Base-by-base conservation (phyloP, 2,113 vertebrate species). In the Eudorcas thomsonii region DNA sequence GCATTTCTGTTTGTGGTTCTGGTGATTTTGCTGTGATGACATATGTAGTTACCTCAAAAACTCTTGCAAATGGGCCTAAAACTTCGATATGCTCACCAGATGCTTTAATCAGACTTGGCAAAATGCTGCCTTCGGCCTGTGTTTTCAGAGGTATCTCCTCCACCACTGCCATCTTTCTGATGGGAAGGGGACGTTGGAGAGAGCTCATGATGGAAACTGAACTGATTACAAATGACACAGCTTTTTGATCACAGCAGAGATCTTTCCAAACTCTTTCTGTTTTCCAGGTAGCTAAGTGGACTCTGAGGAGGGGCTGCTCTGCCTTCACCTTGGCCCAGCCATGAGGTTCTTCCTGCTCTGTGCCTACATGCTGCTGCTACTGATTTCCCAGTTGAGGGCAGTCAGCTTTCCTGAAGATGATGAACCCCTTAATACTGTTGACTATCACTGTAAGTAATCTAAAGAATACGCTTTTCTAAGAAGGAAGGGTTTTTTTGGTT, bases 341-440 rank as follows among this genome's bases (percentile, higher is more conserved):
- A 99, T 99, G 99, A 99, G 99, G 99, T 98, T 99, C 86, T 98
- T 98, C 80, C 97, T 98, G 98, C 98, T 99, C 81, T 99, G 99
- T 98, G 99, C 99, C 98, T 98, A 98, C 57, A 67, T 99, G 98
- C 98, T 99, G 96, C 99, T 99, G 30, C 97, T 99, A 96, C 98
- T 99, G 96, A 96, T 98, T 90, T 98, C 99, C 82, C 98, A 98
- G 96, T 96, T 99, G 96, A 97, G 97, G 12, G 99, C 99, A 4
- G 98, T 99, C 99, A 99, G 99, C 98, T 99, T 99, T 98, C 99
- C 99, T 0, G 99, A 99, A 97, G 99, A 99, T 26, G 98, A 98
- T 45, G 98, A 99, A 15, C 99, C 99, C 81, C 99, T 99, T 2
- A 99, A 99, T 19, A 95, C 99, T 14, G 99, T 99, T 28, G 99